phyloP scores from a whole-genome alignment of 2,113 vertebrate species.

The Aldabrachelys gigantea region DNA sequence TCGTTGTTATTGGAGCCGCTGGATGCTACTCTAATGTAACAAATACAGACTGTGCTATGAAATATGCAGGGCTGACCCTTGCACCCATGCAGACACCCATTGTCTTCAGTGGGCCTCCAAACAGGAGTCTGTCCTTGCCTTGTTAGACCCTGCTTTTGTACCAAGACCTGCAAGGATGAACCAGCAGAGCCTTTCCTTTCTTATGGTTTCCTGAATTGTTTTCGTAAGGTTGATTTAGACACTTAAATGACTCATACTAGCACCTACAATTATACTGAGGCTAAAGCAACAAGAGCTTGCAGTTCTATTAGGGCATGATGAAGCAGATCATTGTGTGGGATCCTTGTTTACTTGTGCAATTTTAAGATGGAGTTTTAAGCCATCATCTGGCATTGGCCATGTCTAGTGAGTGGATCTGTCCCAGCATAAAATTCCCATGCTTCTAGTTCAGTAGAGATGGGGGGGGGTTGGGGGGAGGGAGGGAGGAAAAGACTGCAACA shows the following conservation, averaged over 20 bases:
- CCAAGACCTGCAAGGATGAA: background rate
- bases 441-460: background rate
- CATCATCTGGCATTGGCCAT: background rate
- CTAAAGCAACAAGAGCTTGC: background rate
- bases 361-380: background rate
- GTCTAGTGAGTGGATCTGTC: background rate
- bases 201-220: background rate
- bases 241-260: background rate
- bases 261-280: background rate
- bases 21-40: background rate
- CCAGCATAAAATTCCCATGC: background rate
- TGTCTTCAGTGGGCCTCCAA: background rate
- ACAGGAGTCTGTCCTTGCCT: background rate
- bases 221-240: background rate
- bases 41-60: background rate
- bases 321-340: background rate
- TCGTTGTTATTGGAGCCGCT: background rate
- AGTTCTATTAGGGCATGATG: background rate
- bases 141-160: no score
- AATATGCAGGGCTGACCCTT: background rate
- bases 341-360: background rate
- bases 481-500: background rate
- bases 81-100: background rate
- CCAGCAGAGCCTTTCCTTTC: background rate
- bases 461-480: background rate